These are phyloP conservation scores for Ellobius talpinus DNA, from an alignment of 2,113 vertebrate genomes.

Conservation along the genomic window DNA sequence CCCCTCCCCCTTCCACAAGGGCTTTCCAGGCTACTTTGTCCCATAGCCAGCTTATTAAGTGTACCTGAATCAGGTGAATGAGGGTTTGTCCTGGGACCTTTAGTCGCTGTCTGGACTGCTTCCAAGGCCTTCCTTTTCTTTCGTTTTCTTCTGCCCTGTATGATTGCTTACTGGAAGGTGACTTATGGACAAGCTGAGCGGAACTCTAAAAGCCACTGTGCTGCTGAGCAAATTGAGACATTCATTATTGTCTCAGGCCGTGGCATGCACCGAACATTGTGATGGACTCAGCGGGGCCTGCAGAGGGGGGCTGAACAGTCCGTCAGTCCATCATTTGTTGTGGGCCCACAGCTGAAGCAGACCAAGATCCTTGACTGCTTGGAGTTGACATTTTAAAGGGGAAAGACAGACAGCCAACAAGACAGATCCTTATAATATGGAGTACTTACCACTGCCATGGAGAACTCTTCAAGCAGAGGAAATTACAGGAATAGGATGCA, in stretches of 20 bases:
- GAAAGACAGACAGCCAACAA: neutral
- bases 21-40: neutral
- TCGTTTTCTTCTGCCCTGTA: conserved; percentile 3
- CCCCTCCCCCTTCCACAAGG: neutral
- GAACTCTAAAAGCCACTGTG: neutral
- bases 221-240: neutral
- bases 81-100: conserved; percentile 3
- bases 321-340: neutral
- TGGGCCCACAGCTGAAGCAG: neutral
- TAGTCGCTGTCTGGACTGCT: neutral
- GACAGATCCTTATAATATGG: neutral
- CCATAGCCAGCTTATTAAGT: neutral
- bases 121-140: neutral
- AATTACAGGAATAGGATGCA: neutral
- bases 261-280: accelerated
- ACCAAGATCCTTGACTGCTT: neutral
- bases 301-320: neutral
- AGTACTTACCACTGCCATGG: neutral
- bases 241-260: neutral
- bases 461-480: neutral
- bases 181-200: neutral
- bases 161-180: conserved; percentile 47
- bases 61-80: neutral
- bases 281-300: neutral
- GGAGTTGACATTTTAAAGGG: neutral